These are phyloP conservation scores for Paramormyrops kingsleyae DNA, from an alignment of 2,113 vertebrate species.

Conservation along the genomic window DNA sequence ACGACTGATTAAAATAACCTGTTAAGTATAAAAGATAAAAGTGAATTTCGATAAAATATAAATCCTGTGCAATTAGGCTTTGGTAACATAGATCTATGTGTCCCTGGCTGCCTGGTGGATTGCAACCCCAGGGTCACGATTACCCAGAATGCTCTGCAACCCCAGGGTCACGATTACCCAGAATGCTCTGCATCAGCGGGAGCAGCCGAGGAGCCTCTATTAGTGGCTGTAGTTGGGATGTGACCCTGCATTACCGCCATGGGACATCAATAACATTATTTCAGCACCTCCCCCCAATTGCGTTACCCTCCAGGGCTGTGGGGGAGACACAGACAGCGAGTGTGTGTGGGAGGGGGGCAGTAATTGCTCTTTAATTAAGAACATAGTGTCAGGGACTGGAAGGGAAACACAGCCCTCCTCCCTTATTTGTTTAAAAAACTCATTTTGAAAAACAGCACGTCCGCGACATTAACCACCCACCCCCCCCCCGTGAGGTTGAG, in stretches of 20 bases:
- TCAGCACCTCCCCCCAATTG: not conserved
- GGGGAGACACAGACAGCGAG: not conserved
- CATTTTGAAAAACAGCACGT: constrained; percentile 7
- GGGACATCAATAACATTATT: not conserved
- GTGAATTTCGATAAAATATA: not conserved
- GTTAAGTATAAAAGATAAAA: not conserved
- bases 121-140: not conserved
- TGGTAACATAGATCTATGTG: not conserved
- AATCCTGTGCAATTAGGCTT: not conserved
- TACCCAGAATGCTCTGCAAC: not conserved
- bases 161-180: not conserved
- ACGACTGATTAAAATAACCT: not conserved
- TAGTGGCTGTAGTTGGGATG: not conserved
- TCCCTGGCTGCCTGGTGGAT: not conserved
- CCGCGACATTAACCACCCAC: no score
- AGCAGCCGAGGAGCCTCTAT: not conserved
- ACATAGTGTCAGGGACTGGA: not conserved
- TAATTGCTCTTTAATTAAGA: constrained; percentile 12
- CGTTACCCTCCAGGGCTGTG: not conserved
- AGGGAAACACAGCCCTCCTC: not conserved
- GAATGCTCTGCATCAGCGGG: not conserved
- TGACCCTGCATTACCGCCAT: not conserved
- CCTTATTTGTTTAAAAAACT: constrained; percentile 11
- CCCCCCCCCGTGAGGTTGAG: not conserved
- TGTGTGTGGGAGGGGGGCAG: not conserved